These are phyloP conservation scores for Champsocephalus gunnari DNA, from an alignment of 2,797 vertebrate genomes.

Conservation along the genomic window DNA sequence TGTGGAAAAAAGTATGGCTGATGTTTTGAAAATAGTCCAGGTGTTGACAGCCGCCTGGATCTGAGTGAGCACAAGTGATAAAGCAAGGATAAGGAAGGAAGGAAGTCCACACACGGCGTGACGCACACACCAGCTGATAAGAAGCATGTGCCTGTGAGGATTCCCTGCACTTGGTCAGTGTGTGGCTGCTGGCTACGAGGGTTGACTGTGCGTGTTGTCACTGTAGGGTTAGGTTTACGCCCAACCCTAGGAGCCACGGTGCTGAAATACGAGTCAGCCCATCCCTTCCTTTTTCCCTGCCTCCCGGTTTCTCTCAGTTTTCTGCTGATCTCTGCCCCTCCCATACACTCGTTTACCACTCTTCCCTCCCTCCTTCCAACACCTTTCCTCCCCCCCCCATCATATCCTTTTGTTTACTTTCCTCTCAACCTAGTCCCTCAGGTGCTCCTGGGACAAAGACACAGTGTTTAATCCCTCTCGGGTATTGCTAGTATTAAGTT, in stretches of 20 bases:
- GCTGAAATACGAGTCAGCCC: slow-evolving; percentile 88
- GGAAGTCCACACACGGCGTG: not conserved
- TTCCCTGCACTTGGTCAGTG: slow-evolving; percentile 32
- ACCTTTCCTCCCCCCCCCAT: slow-evolving; percentile 25
- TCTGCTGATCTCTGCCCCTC: slow-evolving; percentile 64
- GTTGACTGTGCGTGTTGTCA: slow-evolving; percentile 56
- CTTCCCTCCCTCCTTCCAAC: slow-evolving; percentile 73
- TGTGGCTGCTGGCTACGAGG: slow-evolving; percentile 41
- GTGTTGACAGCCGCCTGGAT: slow-evolving; percentile 24
- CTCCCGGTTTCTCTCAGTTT: slow-evolving; percentile 56
- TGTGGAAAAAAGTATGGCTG: not conserved
- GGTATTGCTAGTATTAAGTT: not conserved
- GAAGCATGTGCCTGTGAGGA: slow-evolving; percentile 12
- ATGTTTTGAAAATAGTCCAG: slow-evolving; percentile 15
- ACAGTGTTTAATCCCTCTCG: not conserved
- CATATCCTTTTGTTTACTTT: slow-evolving; percentile 61
- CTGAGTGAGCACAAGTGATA: slow-evolving; percentile 24
- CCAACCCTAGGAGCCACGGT: slow-evolving; percentile 73
- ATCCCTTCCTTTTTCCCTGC: slow-evolving; percentile 65
- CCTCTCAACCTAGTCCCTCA: slow-evolving; percentile 61
- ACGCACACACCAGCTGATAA: not conserved
- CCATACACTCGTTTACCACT: slow-evolving; percentile 66
- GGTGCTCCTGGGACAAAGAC: slow-evolving; percentile 39
- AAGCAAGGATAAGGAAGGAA: slow-evolving; percentile 16
- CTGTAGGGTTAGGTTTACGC: slow-evolving; percentile 83